A percentile compares a stretch with the other conserved stretches of the same genome.
These are phyloP conservation scores for Dendrocincla tyrannina DNA, from an alignment of 2,797 vertebrate genomes.

Conservation along the genomic window DNA sequence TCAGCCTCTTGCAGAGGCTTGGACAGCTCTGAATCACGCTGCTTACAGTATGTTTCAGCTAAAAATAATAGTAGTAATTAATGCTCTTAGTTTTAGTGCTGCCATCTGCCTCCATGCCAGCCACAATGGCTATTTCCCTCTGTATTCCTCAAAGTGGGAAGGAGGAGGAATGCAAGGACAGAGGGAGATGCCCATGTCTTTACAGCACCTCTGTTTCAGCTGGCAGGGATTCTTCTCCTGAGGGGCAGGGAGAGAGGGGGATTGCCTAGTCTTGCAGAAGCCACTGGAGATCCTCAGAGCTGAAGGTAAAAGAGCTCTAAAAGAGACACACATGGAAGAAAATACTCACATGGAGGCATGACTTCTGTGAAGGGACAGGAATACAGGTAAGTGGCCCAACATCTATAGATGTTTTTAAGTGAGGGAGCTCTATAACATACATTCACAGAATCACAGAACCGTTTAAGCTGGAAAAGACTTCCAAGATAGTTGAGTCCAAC, in stretches of 20 bases:
- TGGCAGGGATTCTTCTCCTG: neutral
- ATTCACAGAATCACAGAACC: neutral
- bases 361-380: neutral
- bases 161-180: neutral
- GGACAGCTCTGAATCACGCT: slow-evolving; percentile 42
- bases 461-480: neutral
- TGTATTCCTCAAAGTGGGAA: neutral
- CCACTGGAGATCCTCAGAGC: neutral
- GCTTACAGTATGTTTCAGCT: slow-evolving; percentile 59
- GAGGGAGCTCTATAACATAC: neutral
- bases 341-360: fast-evolving
- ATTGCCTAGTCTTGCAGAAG: neutral
- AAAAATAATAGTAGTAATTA: slow-evolving; percentile 67
- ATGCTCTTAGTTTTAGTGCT: slow-evolving; percentile 22
- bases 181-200: neutral
- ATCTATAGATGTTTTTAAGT: neutral
- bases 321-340: neutral
- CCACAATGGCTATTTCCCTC: neutral
- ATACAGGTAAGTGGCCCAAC: neutral
- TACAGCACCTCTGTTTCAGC: neutral
- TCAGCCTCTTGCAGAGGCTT: slow-evolving; percentile 34
- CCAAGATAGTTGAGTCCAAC: fast-evolving
- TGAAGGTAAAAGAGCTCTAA: neutral
- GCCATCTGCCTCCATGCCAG: slow-evolving; percentile 6
- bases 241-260: neutral